Percentiles rank a stretch among this genome's conserved stretches.
These are phyloP conservation scores for Gymnobelideus leadbeateri DNA, from an alignment of 2,113 vertebrate species.

Conservation along the genomic window DNA sequence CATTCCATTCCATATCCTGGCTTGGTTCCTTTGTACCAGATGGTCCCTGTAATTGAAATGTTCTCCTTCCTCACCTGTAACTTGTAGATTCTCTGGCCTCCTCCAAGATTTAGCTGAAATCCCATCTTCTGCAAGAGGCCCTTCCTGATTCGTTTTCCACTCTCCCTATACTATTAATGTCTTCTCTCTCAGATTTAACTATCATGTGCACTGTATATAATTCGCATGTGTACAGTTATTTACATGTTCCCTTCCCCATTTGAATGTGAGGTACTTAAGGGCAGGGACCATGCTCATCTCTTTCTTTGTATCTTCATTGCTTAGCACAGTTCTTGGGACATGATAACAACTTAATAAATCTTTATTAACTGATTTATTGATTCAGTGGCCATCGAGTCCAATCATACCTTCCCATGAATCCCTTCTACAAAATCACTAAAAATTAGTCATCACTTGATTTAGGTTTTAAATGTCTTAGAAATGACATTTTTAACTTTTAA, in stretches of 20 bases:
- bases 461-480: background rate
- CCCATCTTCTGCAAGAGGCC: no score
- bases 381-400: background rate
- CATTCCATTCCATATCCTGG: no score
- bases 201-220: no score
- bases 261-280: background rate
- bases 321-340: background rate
- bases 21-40: no score
- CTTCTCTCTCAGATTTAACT: no score
- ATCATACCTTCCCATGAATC: background rate
- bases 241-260: background rate
- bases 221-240: background rate
- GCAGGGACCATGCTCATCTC: background rate
- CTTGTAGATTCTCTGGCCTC: background rate
- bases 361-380: background rate
- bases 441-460: background rate
- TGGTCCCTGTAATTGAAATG: no score
- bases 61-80: no score
- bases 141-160: no score
- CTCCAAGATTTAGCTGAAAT: no score
- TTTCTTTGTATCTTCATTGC: background rate
- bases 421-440: background rate
- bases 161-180: no score
- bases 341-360: background rate
- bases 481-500: background rate